Conservation (phyloP, 2,888 invertebrate species). For the Yponomeuta plumbellus region DNA sequence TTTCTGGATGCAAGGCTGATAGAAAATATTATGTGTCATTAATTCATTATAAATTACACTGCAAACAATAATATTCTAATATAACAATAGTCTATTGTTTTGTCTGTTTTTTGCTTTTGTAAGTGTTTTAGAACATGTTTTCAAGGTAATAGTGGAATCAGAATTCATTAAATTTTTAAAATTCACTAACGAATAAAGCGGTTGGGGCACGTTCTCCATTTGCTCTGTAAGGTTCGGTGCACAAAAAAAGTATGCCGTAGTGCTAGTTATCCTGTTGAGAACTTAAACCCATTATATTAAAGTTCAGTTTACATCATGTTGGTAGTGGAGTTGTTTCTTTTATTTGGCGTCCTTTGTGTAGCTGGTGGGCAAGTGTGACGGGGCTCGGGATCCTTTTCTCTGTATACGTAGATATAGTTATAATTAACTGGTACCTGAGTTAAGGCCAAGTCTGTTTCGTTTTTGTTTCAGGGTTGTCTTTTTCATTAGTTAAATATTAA, state of each 20-base stretch:
- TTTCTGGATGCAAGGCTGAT: slow-evolving; percentile 3
- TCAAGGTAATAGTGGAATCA: slow-evolving; percentile 10
- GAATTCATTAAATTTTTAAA: slow-evolving; percentile 26
- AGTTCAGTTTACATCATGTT: slow-evolving; percentile 42
- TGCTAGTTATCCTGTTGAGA: slow-evolving; percentile 34
- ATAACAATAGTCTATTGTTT: neutral
- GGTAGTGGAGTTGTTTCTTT: slow-evolving; percentile 44
- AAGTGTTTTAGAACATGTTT: neutral
- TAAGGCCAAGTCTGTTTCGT: slow-evolving; percentile 29
- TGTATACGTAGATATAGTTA: slow-evolving; percentile 54
- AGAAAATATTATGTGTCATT: neutral
- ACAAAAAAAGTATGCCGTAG: slow-evolving; percentile 43
- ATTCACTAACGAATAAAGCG: slow-evolving; percentile 64
- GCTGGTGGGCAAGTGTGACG: slow-evolving; percentile 70
- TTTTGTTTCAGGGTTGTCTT: neutral
- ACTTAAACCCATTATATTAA: slow-evolving; percentile 47
- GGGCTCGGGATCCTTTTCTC: slow-evolving; percentile 61
- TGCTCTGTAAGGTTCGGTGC: slow-evolving; percentile 43
- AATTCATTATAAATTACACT: too few species aligned
- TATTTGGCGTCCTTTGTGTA: slow-evolving; percentile 56
- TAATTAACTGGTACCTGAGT: slow-evolving; percentile 73
- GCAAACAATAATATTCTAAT: slow-evolving; percentile 1
- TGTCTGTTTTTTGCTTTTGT: neutral
- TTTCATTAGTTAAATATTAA: too few species aligned
- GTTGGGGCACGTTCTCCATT: slow-evolving; percentile 70